These are phyloP conservation scores for Lathamus discolor DNA, from an alignment of 2,113 vertebrate genomes.

Conservation along the genomic window DNA sequence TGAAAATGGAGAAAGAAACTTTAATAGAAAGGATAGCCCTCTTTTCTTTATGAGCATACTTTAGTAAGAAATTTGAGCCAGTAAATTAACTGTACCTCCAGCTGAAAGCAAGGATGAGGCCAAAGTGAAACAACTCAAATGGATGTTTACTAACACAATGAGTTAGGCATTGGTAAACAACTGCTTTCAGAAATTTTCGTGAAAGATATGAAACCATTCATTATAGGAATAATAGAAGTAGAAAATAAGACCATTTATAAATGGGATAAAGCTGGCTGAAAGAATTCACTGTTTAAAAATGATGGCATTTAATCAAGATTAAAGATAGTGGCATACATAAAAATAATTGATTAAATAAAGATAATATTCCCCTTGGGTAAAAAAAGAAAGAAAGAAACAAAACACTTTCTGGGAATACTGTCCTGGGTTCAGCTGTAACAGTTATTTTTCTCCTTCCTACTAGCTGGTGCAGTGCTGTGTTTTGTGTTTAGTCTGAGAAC, in stretches of 20 bases:
- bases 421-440: background rate
- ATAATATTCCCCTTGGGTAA: background rate
- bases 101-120: background rate
- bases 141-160: background rate
- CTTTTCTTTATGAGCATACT: background rate
- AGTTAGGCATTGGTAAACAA: background rate
- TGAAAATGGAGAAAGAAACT: background rate
- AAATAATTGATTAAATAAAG: background rate
- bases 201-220: background rate
- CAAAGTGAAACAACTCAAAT: background rate
- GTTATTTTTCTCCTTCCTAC: background rate
- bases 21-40: background rate
- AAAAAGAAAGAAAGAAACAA: background rate
- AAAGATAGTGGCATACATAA: background rate
- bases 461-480: background rate
- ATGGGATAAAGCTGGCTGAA: background rate
- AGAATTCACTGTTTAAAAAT: background rate
- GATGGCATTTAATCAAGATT: background rate
- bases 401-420: background rate
- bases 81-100: background rate
- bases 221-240: background rate
- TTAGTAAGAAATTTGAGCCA: background rate
- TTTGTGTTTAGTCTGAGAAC: background rate
- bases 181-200: background rate
- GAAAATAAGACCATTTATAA: background rate